Percentiles rank a stretch among this genome's conserved stretches.
These are phyloP conservation scores for Dorcus hopei DNA, from an alignment of 2,888 invertebrate species.

Conservation along the genomic window DNA sequence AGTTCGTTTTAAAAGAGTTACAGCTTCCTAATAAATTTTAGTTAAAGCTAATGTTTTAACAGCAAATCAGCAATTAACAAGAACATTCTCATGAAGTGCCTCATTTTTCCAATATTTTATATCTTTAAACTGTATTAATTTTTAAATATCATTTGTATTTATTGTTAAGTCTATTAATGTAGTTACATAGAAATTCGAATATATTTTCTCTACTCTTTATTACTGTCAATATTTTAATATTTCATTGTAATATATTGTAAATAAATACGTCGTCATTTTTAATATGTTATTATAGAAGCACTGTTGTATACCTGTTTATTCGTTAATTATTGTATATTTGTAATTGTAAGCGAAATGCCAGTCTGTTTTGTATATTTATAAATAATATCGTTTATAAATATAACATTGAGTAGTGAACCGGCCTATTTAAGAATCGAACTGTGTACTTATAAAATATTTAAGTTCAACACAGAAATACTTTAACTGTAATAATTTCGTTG, in stretches of 20 bases:
- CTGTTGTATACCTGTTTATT: slow-evolving; percentile 4
- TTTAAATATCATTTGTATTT: not conserved
- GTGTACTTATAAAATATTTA: slow-evolving; percentile 23
- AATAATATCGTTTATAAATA: slow-evolving; percentile 10
- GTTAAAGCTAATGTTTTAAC: not conserved
- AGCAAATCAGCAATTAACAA: not conserved
- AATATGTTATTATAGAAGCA: not conserved
- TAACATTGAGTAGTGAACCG: slow-evolving; percentile 31
- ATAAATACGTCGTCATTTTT: not conserved
- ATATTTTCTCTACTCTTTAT: slow-evolving; percentile 2
- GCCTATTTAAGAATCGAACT: slow-evolving; percentile 30
- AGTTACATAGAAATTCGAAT: not conserved
- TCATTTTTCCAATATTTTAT: not conserved
- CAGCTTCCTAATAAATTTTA: not conserved
- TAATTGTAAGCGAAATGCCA: slow-evolving; percentile 14
- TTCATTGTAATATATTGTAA: not conserved
- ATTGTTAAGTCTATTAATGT: not conserved
- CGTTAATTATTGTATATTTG: not conserved
- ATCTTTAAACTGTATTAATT: not conserved
- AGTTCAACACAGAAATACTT: slow-evolving; percentile 18
- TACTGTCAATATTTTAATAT: slow-evolving; percentile 1
- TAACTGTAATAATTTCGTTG: slow-evolving; percentile 16
- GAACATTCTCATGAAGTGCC: not conserved
- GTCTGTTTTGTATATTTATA: slow-evolving; percentile 14
- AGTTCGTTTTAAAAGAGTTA: not conserved